Evolutionary conservation across 1,140 invertebrate genomes (phyloP).

Genomic region (Lepidurus apus): DNA sequence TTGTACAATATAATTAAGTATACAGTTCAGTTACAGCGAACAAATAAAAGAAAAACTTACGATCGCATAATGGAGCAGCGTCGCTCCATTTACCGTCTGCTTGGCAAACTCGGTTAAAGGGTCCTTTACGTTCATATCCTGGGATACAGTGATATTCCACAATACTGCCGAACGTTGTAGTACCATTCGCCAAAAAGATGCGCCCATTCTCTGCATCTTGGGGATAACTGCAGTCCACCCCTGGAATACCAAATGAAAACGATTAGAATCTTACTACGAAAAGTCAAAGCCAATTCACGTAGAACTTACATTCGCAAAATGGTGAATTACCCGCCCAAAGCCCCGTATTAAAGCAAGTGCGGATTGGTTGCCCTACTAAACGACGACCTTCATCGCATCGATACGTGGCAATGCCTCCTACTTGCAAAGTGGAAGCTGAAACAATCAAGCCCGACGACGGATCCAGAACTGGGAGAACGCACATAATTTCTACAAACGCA

Average conservation of each 20-base stretch:
- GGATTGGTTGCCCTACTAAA: slow-evolving; percentile 70
- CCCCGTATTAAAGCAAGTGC: slow-evolving; percentile 69
- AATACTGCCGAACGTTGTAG: slow-evolving; percentile 69
- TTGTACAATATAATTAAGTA: neutral
- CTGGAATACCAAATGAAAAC: slow-evolving; percentile 49
- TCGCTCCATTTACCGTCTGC: slow-evolving; percentile 78
- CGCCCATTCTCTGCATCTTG: slow-evolving; percentile 72
- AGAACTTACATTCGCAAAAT: slow-evolving; percentile 68
- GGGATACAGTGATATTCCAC: slow-evolving; percentile 84
- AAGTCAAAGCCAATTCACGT: slow-evolving; percentile 25
- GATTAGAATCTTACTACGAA: neutral
- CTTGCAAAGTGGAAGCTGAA: slow-evolving; percentile 59
- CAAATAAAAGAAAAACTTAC: slow-evolving; percentile 43
- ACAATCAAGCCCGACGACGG: slow-evolving; percentile 52
- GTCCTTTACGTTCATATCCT: slow-evolving; percentile 71
- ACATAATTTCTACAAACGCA: slow-evolving; percentile 61
- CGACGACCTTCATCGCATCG: slow-evolving; percentile 72
- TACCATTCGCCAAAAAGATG: slow-evolving; percentile 76
- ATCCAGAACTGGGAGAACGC: slow-evolving; percentile 57
- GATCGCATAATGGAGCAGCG: slow-evolving; percentile 68
- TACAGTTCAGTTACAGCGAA: neutral
- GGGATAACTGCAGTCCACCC: slow-evolving; percentile 74
- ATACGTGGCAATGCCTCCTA: slow-evolving; percentile 71
- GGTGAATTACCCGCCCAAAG: slow-evolving; percentile 74
- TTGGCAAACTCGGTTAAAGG: slow-evolving; percentile 72